Evolutionary conservation across 2,888 invertebrate genomes (phyloP), one percentile per base, ranked within the genome.

Genomic region (Danaus chrysippus): DNA sequence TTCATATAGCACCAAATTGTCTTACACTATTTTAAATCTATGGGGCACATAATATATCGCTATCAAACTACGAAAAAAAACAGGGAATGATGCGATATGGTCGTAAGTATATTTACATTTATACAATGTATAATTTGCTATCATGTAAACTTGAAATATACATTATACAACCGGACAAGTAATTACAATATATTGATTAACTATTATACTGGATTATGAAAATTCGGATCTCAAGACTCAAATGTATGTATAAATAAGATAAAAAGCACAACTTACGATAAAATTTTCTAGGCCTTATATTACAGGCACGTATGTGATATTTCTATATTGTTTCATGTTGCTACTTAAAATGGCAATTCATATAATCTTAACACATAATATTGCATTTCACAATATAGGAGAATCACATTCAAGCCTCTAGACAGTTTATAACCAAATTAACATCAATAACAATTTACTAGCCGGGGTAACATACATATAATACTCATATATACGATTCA

Each of bases 51-150:
- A 60, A 58, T 56, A 59, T 59, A 64, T 67, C 68, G 86, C 87
- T 86, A 86, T 86, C 86, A 82, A 75, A 77, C 78, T 82, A 86
- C 72, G 67, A 75, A 76, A 81, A 81, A 75, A 34, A 34, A 34
- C 74, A 76, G 84, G 88, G 88, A 89, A 89, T 88, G 88, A 86
- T 81, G 86, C 86, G 84, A 88, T 82, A 84, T 56, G 13, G 49
- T 43, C 49, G 57, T 44, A 54, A 49, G 54, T 42, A 15, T 42
- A 55, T 52, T 52, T 41, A 59, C 46, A 55, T 52, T 52, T 53
- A 43, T 44, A 59, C 44, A 59, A 11, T 54, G 44, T 34, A 34
- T 34, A 34, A 34, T 34, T 34, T 15, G 19, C 43, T 17, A 2
- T 42, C 17, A 41, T 49, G 44, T 49, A 13, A n/a, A 58, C 15